Evolutionary conservation across 2,888 invertebrate species (phyloP), one percentile per base, ranked within the genome.

Genomic region (Dicyrtomina minuta): DNA sequence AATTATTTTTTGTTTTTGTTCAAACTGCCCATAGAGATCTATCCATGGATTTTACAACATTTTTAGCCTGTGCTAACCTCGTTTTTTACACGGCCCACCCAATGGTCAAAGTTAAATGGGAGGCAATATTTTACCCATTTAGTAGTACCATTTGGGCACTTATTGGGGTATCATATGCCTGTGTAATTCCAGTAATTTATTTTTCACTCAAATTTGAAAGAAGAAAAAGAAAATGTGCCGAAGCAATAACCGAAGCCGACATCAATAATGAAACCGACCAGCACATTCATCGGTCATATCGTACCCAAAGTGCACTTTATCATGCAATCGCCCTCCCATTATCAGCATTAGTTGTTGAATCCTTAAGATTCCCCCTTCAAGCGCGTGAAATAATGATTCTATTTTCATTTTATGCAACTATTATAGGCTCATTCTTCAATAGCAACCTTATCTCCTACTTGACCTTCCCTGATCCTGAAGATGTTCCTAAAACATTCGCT

Each of bases 371-470:
- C 8, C 46, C 49, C 2, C 2, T 3, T 5, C 44, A 27, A 6
- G 15, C 20, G 6, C 20, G 27, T 6, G 8, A 24, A 2, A 22
- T 49, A 10, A 49, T n/a, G 1, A 17, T 49, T 13, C n/a, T 46
- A 46, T 49, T 62, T 12, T 10, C 26, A 4, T 62, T 66, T 27
- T 73, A 70, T 46, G 59, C 70, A 1, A 46, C 71, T 13, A 64
- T 75, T 8, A 70, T 73, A 44, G 68, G 68, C 39, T 74, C 74
- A 0, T 70, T 71, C 1, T 75, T 70, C 59, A 71, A 70, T 41
- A 70, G 72, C 60, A 75, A 74, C 51, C 62, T 75, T 24, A 72
- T 74, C 12, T 72, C 72, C 1, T 71, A 59, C 46, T 62, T 75
- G 0, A 49, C 72, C n/a, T 70, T 71, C 33, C 75, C 73, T 10